Evolutionary conservation across 2,113 vertebrate genomes (phyloP).

Genomic region (Ia io): DNA sequence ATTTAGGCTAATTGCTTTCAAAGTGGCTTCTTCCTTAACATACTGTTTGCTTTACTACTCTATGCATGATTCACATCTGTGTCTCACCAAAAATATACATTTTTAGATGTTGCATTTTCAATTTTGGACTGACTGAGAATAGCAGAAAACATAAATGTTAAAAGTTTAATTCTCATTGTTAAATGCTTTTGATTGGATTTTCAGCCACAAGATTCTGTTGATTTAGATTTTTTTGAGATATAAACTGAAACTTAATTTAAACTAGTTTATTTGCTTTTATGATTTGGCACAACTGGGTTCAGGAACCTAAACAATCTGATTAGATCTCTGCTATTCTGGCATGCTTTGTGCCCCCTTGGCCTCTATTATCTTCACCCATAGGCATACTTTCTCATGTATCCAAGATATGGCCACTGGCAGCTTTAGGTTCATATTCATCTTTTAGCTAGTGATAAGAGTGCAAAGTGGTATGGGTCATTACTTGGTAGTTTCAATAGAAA

Average conservation of each 20-base stretch:
- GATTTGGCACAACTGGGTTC: background rate
- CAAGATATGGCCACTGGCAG: background rate
- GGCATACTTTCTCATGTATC: background rate
- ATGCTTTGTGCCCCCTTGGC: background rate
- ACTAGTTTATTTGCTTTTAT: background rate
- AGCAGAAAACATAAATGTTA: background rate
- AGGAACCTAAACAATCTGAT: background rate
- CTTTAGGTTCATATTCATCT: background rate
- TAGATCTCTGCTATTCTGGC: background rate
- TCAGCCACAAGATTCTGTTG: background rate
- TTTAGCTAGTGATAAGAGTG: background rate
- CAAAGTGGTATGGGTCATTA: background rate
- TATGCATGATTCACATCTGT: background rate
- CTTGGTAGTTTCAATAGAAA: background rate
- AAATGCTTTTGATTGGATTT: slow-evolving; percentile 18
- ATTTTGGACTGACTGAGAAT: background rate
- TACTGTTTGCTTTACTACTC: background rate
- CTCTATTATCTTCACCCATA: background rate
- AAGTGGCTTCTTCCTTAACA: background rate
- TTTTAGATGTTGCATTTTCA: background rate
- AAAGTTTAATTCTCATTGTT: slow-evolving; percentile 13
- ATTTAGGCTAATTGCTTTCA: background rate
- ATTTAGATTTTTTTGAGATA: background rate
- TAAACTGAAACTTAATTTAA: background rate
- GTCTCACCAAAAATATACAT: background rate